Base-by-base conservation (phyloP, 2,113 vertebrate genomes). In the Zapus hudsonius region DNA sequence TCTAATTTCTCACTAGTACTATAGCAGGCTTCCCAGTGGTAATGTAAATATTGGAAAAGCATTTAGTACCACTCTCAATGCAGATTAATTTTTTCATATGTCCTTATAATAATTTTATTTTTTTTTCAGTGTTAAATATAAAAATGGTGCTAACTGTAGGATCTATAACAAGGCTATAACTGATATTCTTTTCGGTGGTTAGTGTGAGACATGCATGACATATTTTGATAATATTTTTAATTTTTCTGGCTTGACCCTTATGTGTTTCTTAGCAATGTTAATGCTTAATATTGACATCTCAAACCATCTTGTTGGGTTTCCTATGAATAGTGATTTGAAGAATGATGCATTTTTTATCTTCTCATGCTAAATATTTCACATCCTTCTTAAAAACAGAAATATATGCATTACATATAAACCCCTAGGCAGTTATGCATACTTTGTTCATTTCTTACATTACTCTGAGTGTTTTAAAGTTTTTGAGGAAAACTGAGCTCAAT, bases 91-190 rank as follows among this genome's bases (percentile, higher is more conserved):
- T 72, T 93, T 92, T 75, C 44, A 0, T 40, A 25, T 52, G 72
- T 83, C 82, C 25, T 2, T 90, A 1, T 5, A 6, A 55, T 89
- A 88, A 93, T 82, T 94, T 93, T 89, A 84, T 72, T 55, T 33
- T 40, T 89, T 97, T 97, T 95, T 66, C 16, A 92, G 96, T 88
- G 85, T 95, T 90, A 94, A 96, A 96, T 96, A 96, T 96, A 96
- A 95, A 96, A 97, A 96, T 98, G 99, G 99, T 99, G 99, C 99
- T 99, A 98, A 98, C 96, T 47, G 97, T 97, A 98, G 97, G 97
- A 98, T 96, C 97, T 88, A 87, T 96, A 96, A 94, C 95, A 95
- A 95, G 97, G 98, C 97, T 98, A 93, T 97, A 93, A 78, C 92
- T 5, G 66, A 19, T 92, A 70, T 96, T 96, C 94, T 85, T 96